Conservation (phyloP, 1,140 invertebrate genomes). For the Caenorhabditis remanei region DNA sequence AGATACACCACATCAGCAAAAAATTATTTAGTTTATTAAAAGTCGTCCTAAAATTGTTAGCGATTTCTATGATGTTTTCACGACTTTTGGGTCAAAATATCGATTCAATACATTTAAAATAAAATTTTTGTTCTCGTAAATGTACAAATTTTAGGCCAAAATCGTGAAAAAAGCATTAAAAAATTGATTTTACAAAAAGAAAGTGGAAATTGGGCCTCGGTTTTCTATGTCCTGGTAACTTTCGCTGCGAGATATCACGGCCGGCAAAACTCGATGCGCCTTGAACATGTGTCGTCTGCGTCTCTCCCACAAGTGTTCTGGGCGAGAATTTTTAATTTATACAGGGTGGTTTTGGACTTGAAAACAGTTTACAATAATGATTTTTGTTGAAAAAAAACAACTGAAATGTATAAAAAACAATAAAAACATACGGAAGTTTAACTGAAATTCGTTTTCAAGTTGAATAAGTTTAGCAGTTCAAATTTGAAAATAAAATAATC, state of each 20-base stretch:
- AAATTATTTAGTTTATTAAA: not conserved
- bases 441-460: no score
- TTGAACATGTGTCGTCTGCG: not conserved
- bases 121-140: not conserved
- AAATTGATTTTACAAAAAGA: conserved; percentile 49
- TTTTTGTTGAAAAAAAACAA: no score
- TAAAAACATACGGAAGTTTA: no score
- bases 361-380: not conserved
- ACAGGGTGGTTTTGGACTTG: not conserved
- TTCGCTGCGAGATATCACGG: not conserved
- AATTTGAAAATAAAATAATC: no score
- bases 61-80: no score
- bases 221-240: not conserved
- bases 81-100: not conserved
- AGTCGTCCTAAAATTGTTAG: not conserved
- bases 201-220: conserved; percentile 50
- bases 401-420: no score
- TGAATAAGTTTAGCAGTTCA: no score
- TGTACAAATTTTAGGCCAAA: conserved; percentile 41
- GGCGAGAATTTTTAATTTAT: not conserved
- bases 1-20: not conserved
- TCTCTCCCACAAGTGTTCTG: not conserved
- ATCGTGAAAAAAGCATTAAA: conserved; percentile 15
- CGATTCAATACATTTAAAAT: not conserved
- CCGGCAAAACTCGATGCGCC: not conserved